Conservation (phyloP, 2,888 invertebrate genomes). For the Lapara coniferarum region DNA sequence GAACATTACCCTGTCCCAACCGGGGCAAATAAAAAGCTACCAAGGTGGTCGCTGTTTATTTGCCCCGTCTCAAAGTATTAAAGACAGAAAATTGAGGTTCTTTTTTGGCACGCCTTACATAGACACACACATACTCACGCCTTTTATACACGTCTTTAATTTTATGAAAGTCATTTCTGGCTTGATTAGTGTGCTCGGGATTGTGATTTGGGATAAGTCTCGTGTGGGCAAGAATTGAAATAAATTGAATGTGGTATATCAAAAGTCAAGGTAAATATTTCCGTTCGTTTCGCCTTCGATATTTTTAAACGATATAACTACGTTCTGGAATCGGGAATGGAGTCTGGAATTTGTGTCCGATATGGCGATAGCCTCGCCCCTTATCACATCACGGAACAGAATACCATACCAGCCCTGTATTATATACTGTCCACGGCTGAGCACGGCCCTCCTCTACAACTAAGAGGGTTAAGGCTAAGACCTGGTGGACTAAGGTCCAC, state of each 20-base stretch:
- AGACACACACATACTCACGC: too few species aligned
- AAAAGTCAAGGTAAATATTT: not conserved
- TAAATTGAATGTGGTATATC: not conserved
- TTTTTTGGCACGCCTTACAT: not conserved
- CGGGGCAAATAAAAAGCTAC: too few species aligned
- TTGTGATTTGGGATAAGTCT: not conserved
- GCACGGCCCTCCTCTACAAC: too few species aligned
- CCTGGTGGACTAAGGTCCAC: too few species aligned
- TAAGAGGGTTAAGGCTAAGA: too few species aligned
- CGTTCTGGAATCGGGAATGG: too few species aligned
- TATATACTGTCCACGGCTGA: too few species aligned
- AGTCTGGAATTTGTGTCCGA: too few species aligned
- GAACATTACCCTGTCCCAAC: too few species aligned
- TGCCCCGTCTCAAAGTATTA: not conserved
- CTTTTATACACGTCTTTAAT: not conserved
- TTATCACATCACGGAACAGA: too few species aligned
- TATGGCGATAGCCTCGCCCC: too few species aligned
- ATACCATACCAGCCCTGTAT: too few species aligned
- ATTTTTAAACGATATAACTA: not conserved
- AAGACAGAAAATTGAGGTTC: not conserved
- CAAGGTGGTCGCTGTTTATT: not conserved
- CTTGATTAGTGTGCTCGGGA: slow-evolving; percentile 3
- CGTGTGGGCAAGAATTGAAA: slow-evolving; percentile 10
- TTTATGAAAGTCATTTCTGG: slow-evolving; percentile 19
- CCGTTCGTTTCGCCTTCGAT: not conserved